phyloP scores from a whole-genome alignment of 2,797 vertebrate genomes.

The Arnoldichthys spilopterus region DNA sequence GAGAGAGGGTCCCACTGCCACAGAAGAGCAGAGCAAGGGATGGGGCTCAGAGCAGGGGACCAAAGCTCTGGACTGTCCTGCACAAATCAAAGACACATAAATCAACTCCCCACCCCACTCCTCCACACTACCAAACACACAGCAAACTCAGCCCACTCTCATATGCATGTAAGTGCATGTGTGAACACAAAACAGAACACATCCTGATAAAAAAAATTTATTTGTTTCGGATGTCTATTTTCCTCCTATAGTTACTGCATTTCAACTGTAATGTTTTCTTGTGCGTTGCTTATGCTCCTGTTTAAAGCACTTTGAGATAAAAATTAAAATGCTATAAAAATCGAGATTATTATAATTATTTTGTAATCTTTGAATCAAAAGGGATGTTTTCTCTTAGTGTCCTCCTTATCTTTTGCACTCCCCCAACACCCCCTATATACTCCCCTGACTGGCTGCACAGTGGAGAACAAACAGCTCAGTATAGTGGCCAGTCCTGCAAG shows the following conservation, averaged over 20 bases:
- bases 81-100: conserved; percentile 42
- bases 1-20: conserved; percentile 1
- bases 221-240: neutral
- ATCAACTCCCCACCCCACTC: conserved; percentile 35
- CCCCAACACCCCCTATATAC: conserved; percentile 26
- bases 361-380: neutral
- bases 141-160: conserved; percentile 2
- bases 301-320: too few species aligned
- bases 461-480: conserved; percentile 64
- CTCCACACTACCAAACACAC: conserved; percentile 9
- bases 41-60: conserved; percentile 75
- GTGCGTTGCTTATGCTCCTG: too few species aligned
- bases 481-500: conserved; percentile 67
- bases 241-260: neutral
- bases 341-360: neutral
- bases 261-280: neutral
- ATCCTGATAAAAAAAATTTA: neutral
- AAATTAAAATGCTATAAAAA: too few species aligned
- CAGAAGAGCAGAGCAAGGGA: conserved; percentile 53
- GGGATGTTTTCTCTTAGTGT: neutral
- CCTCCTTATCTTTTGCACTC: neutral
- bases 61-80: conserved; percentile 37
- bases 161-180: conserved; percentile 58
- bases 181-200: conserved; percentile 43
- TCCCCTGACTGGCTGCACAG: conserved; percentile 36